These are phyloP conservation scores for Hystrix brachyura DNA, from an alignment of 2,113 vertebrate genomes.

Conservation along the genomic window DNA sequence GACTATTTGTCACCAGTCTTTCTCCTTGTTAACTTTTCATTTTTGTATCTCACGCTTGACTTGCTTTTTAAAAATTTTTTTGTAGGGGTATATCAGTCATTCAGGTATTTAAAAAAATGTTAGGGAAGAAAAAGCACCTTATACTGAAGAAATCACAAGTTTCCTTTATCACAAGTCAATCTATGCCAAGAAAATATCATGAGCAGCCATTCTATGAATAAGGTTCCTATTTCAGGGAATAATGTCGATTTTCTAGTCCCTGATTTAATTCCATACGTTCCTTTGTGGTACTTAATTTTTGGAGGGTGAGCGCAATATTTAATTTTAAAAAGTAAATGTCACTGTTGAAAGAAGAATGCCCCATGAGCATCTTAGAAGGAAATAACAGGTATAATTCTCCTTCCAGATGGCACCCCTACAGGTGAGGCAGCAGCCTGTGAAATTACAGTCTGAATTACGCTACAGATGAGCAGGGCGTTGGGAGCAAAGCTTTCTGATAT, in stretches of 20 bases:
- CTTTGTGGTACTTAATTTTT: slow-evolving; percentile 84
- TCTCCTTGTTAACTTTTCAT: slow-evolving; percentile 42
- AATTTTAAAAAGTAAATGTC: slow-evolving; percentile 66
- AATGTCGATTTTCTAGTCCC: slow-evolving; percentile 68
- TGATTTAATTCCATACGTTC: slow-evolving; percentile 68
- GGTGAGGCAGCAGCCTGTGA: slow-evolving; percentile 96
- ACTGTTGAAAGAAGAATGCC: slow-evolving; percentile 67
- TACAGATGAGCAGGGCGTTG: slow-evolving; percentile 85
- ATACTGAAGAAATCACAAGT: not conserved
- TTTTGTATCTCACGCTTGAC: slow-evolving; percentile 23
- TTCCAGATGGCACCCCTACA: slow-evolving; percentile 91
- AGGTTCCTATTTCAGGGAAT: slow-evolving; percentile 42
- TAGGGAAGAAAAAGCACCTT: not conserved
- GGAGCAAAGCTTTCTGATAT: slow-evolving; percentile 84
- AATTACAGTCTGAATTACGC: slow-evolving; percentile 95
- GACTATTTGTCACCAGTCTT: not conserved
- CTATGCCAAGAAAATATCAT: not conserved
- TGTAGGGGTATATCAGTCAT: not conserved
- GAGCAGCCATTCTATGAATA: slow-evolving; percentile 27
- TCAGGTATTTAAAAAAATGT: slow-evolving; percentile 36
- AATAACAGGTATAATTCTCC: slow-evolving; percentile 84
- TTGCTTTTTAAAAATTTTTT: not conserved
- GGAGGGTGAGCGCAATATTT: slow-evolving; percentile 72
- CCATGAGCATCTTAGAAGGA: slow-evolving; percentile 77
- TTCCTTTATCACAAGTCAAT: slow-evolving; percentile 8